Conservation (phyloP, 37 sponge, comb jelly and placozoan genomes). For the Beroe forskalii region DNA sequence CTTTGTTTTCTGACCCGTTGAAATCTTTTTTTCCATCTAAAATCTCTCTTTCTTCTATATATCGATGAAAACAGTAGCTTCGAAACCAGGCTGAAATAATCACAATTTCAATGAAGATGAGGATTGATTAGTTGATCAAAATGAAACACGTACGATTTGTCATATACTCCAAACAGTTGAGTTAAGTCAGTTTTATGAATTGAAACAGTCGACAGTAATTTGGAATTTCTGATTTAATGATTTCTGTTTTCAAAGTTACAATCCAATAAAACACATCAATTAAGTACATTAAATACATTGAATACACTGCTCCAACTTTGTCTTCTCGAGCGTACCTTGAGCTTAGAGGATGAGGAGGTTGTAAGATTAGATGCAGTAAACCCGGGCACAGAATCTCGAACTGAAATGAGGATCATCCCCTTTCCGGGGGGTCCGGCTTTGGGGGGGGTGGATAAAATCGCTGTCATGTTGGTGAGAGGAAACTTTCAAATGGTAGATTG, state of each 20-base stretch:
- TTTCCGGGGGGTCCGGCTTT: slow-evolving; percentile 11
- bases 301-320: too few relatives aligned
- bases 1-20: slow-evolving; percentile 57
- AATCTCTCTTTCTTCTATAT: neutral
- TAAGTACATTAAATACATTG: too few relatives aligned
- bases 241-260: too few relatives aligned
- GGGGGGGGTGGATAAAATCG: too few relatives aligned
- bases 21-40: slow-evolving; percentile 24
- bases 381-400: slow-evolving; percentile 49
- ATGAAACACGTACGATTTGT: too few relatives aligned
- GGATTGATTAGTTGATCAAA: neutral
- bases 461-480: too few relatives aligned
- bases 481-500: neutral
- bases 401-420: slow-evolving; percentile 34
- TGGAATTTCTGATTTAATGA: too few relatives aligned
- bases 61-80: slow-evolving; percentile 59
- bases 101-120: too few relatives aligned
- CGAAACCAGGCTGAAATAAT: slow-evolving; percentile 43
- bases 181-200: too few relatives aligned
- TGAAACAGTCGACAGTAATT: too few relatives aligned
- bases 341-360: slow-evolving; percentile 65
- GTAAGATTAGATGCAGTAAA: slow-evolving; percentile 77
- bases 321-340: slow-evolving; percentile 38
- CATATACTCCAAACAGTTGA: too few relatives aligned
- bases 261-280: too few relatives aligned